Percentiles rank a stretch among this genome's conserved stretches.
phyloP scores from a whole-genome alignment of 2,888 invertebrate species.

The Helicoverpa assulta region DNA sequence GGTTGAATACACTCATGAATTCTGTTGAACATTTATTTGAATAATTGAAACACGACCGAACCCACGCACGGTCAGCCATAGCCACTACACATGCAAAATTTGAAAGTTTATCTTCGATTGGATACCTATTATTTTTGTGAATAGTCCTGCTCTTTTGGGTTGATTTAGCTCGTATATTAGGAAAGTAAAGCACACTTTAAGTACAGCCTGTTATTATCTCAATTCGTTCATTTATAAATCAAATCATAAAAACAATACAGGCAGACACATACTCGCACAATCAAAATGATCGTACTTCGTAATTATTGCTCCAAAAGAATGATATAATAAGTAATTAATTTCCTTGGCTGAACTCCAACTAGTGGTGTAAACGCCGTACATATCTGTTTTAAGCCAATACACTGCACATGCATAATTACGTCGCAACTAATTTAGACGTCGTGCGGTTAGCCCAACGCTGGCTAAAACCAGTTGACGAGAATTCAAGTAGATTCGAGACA shows the following conservation, averaged over 20 bases:
- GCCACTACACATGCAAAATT: constrained; percentile 4
- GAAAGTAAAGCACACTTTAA: no score
- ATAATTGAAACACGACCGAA: constrained; percentile 24
- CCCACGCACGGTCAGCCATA: not conserved
- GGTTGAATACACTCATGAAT: not conserved
- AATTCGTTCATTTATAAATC: no score
- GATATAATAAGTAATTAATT: constrained; percentile 26
- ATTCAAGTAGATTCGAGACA: not conserved
- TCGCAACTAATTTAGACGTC: constrained; percentile 10
- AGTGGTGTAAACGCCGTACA: constrained; percentile 9
- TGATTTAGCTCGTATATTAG: no score
- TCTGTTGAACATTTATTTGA: constrained; percentile 9
- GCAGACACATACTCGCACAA: no score
- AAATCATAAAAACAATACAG: no score
- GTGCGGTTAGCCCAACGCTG: not conserved
- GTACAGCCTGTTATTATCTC: no score
- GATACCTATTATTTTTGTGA: constrained; percentile 1
- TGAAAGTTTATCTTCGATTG: constrained; percentile 7
- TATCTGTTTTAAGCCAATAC: constrained; percentile 21
- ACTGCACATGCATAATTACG: constrained; percentile 6
- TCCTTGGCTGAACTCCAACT: constrained; percentile 38
- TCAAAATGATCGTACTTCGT: no score
- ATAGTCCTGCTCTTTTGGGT: no score
- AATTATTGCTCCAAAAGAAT: no score
- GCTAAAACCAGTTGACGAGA: not conserved